Evolutionary conservation across 2,797 vertebrate species (phyloP), one percentile per base, ranked within the genome.

Genomic region (Chaunax sp.): DNA sequence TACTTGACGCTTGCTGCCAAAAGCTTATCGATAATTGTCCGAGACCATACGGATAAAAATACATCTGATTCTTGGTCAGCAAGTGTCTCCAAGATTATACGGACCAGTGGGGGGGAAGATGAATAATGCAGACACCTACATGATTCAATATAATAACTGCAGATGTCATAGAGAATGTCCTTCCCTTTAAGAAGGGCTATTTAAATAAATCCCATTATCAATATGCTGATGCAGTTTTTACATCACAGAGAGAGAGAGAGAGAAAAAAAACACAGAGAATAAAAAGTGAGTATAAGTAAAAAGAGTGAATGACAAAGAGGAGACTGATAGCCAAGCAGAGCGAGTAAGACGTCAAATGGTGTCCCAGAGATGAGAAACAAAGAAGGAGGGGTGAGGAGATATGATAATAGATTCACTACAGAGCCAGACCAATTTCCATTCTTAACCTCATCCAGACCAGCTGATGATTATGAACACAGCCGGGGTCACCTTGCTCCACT

Each of bases 181-280:
- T 85, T 90, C 50, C 55, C 78, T 86, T 81, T 80, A 69, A 73
- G 80, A 60, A 77, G 74, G 46, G 49, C 55, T 64, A 80, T 90
- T 90, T 89, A 74, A 90, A 89, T 90, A 89, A 88, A 91, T 86
- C 83, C 75, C 72, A 88, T 92, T 90, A 91, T 87, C 83, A 82
- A 89, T 77, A 82, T 89, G 91, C 87, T 88, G 86, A 92, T 81
- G 83, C 77, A 75, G 84, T 84, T 78, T 80, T 82, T 79, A 83
- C 81, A 85, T 82, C 81, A 80, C 64, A 82, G 76, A 55, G 66
- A 20, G 2, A 14, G 3, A 16, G 38, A 8, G 23, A 7, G 13
- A 1, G 13, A 16, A 56, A n/a, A 46, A 19, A 69, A 56, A 69
- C 9, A 33, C 53, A 30, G 52, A 38, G 20, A n/a, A 37, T 38